Percentiles rank a stretch among this genome's conserved stretches.
Evolutionary conservation across 2,113 vertebrate species (phyloP).

Genomic region (Elephas maximus): DNA sequence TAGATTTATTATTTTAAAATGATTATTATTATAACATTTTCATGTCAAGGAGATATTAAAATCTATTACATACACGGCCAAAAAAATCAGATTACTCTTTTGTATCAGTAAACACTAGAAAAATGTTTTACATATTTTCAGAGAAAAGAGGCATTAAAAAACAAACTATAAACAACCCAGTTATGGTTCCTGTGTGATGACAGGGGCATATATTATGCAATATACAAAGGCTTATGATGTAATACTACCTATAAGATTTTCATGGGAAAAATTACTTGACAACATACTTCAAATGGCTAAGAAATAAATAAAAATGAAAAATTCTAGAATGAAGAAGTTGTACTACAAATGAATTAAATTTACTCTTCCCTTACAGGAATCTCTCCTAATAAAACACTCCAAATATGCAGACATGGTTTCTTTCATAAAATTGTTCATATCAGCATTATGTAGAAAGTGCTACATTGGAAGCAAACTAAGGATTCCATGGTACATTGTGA

Average conservation of each 20-base stretch:
- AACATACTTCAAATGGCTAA: neutral
- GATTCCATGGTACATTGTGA: neutral
- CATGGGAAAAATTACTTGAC: neutral
- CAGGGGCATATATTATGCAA: neutral
- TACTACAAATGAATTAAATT: slow-evolving; percentile 27
- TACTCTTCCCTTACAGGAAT: neutral
- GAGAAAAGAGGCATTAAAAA: slow-evolving; percentile 33
- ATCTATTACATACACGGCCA: neutral
- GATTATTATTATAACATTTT: neutral
- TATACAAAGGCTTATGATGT: neutral
- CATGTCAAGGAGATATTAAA: neutral
- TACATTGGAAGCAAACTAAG: neutral
- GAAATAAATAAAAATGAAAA: slow-evolving; percentile 43
- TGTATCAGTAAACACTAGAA: neutral
- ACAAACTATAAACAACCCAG: neutral
- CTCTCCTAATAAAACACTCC: neutral
- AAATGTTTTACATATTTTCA: neutral
- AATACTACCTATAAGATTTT: slow-evolving; percentile 17
- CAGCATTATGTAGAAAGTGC: neutral
- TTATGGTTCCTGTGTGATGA: neutral
- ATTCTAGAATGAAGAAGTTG: neutral
- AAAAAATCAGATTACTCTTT: slow-evolving; percentile 6
- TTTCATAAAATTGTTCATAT: neutral
- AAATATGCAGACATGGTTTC: neutral
- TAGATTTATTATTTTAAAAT: neutral